Conservation (phyloP, 2,888 invertebrate genomes). For the Drosophila flavopinicola region DNA sequence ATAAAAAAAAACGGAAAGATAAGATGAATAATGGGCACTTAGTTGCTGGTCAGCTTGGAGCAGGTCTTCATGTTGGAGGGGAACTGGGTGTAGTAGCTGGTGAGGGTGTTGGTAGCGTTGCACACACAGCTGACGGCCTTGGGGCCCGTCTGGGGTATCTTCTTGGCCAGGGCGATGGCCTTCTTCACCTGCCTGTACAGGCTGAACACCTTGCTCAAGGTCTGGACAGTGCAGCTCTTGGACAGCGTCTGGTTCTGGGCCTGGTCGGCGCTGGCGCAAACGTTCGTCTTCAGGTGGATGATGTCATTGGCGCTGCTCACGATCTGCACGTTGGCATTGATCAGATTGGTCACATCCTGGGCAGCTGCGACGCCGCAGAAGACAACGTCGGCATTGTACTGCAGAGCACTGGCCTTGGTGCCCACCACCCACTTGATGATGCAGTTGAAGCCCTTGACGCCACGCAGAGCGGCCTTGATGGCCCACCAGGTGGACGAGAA, state of each 20-base stretch:
- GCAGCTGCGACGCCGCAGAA: slow-evolving; percentile 57
- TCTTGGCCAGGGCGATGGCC: slow-evolving; percentile 50
- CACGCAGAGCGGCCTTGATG: slow-evolving; percentile 48
- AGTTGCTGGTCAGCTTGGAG: slow-evolving; percentile 60
- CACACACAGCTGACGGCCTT: slow-evolving; percentile 54
- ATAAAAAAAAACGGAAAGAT: not conserved
- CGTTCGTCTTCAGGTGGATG: slow-evolving; percentile 49
- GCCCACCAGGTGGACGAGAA: slow-evolving; percentile 24
- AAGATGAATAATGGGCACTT: slow-evolving; percentile 1
- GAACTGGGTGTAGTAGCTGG: slow-evolving; percentile 60
- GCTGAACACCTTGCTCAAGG: slow-evolving; percentile 34
- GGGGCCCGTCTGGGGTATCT: slow-evolving; percentile 60
- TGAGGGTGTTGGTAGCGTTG: slow-evolving; percentile 47
- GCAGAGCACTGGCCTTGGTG: slow-evolving; percentile 49
- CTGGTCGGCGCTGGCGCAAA: slow-evolving; percentile 48
- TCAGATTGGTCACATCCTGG: slow-evolving; percentile 59
- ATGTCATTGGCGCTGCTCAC: slow-evolving; percentile 55
- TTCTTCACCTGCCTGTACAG: slow-evolving; percentile 52
- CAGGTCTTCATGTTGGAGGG: slow-evolving; percentile 55
- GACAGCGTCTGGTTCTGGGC: slow-evolving; percentile 12
- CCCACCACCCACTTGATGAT: slow-evolving; percentile 61
- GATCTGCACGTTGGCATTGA: slow-evolving; percentile 58
- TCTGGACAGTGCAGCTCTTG: slow-evolving; percentile 49
- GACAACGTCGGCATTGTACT: slow-evolving; percentile 49
- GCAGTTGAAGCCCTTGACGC: slow-evolving; percentile 74